Percentiles rank a stretch among this genome's conserved stretches.
These are phyloP conservation scores for Dione vanillae DNA, from an alignment of 2,888 invertebrate species.

Conservation along the genomic window DNA sequence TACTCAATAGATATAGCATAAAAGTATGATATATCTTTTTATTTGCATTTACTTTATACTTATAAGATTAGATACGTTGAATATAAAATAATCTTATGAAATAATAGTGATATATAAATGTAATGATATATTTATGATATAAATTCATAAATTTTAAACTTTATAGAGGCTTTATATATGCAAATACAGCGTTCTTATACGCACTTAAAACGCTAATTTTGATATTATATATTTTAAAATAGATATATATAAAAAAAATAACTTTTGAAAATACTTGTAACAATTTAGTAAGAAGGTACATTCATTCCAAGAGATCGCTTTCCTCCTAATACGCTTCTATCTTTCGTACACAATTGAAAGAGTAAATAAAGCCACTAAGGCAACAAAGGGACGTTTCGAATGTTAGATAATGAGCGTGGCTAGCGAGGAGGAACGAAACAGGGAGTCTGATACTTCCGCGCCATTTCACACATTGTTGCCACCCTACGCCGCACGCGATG, in stretches of 20 bases:
- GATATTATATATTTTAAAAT: too few species aligned
- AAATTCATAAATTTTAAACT: too few species aligned
- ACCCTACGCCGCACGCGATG: slow-evolving; percentile 68
- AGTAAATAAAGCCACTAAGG: slow-evolving; percentile 80
- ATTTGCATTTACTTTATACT: too few species aligned
- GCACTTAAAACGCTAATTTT: too few species aligned
- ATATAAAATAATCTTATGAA: too few species aligned
- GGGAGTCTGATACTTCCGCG: slow-evolving; percentile 79
- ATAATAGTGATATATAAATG: too few species aligned
- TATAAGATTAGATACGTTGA: too few species aligned
- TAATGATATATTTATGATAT: too few species aligned
- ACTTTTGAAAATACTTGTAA: background rate
- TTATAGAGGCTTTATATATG: too few species aligned
- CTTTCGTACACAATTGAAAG: slow-evolving; percentile 45
- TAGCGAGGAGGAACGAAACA: slow-evolving; percentile 78
- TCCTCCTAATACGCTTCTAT: slow-evolving; percentile 32
- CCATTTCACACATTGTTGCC: slow-evolving; percentile 80
- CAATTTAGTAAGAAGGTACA: slow-evolving; percentile 15
- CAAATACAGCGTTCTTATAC: too few species aligned
- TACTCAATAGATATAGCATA: too few species aligned
- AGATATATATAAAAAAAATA: background rate
- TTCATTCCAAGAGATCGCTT: slow-evolving; percentile 28
- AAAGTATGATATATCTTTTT: too few species aligned
- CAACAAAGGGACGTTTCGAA: slow-evolving; percentile 73
- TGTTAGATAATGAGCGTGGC: slow-evolving; percentile 79